These are phyloP conservation scores for Chelon auratus DNA, from an alignment of 2,797 vertebrate species.

Conservation along the genomic window DNA sequence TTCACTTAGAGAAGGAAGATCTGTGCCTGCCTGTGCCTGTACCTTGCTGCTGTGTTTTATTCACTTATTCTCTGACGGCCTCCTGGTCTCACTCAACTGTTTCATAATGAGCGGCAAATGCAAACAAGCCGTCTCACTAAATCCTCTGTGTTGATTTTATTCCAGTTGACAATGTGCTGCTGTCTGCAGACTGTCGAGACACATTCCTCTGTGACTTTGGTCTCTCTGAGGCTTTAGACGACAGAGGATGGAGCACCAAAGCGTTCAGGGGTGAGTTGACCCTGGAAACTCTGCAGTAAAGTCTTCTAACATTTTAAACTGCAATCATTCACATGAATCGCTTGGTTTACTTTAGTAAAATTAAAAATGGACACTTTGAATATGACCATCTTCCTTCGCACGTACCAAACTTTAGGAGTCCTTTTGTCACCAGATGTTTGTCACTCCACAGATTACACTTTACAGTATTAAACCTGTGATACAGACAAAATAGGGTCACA, in stretches of 20 bases:
- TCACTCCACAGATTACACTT: no score
- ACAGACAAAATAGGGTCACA: no score
- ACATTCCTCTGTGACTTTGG: conserved; percentile 96
- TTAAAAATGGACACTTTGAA: no score
- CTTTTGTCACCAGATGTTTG: no score
- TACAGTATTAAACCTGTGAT: no score
- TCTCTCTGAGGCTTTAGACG: conserved; percentile 89
- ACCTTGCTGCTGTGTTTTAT: conserved; percentile 16
- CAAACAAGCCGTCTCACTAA: conserved; percentile 64
- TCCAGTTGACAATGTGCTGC: conserved; percentile 95
- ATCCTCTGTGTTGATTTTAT: conserved; percentile 65
- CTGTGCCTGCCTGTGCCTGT: no score
- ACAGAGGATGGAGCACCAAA: conserved; percentile 79
- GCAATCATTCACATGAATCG: no score
- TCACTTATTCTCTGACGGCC: conserved; percentile 26
- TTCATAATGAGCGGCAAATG: conserved; percentile 51
- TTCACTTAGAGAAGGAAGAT: not conserved
- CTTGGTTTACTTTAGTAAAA: no score
- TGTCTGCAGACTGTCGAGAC: conserved; percentile 90
- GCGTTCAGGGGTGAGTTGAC: conserved; percentile 84
- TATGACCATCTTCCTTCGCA: no score
- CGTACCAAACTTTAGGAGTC: no score
- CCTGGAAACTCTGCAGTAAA: not conserved
- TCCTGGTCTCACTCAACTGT: conserved; percentile 48
- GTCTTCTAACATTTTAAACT: not conserved